A percentile compares a stretch with the other conserved stretches of the same genome.
phyloP scores from a whole-genome alignment of 1,140 invertebrate species.

The Limonius californicus region DNA sequence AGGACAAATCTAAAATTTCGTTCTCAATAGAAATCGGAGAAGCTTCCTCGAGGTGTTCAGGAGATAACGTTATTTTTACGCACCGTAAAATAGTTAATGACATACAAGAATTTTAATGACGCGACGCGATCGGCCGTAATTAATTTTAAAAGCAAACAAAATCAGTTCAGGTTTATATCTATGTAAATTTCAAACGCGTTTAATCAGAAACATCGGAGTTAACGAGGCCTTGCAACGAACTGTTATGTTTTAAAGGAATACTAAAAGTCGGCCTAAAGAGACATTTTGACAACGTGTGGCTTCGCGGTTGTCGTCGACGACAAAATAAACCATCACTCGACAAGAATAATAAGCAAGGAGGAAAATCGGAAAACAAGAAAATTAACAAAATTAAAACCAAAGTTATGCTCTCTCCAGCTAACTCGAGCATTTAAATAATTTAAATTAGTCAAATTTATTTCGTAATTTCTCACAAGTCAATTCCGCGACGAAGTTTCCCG shows the following conservation, averaged over 20 bases:
- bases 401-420: background rate
- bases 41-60: too few species aligned
- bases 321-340: too few species aligned
- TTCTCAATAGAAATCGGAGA: background rate
- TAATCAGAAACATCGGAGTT: background rate
- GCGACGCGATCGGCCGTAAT: constrained; percentile 4
- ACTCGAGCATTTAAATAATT: constrained; percentile 10
- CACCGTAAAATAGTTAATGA: background rate
- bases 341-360: background rate
- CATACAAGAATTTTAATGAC: constrained; percentile 7
- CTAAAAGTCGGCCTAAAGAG: too few species aligned
- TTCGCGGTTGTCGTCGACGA: too few species aligned
- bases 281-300: too few species aligned
- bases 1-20: background rate
- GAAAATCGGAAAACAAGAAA: constrained; percentile 3
- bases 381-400: constrained; percentile 1
- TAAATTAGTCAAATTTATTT: constrained; percentile 13
- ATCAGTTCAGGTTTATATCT: background rate
- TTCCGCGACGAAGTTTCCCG: constrained; percentile 3
- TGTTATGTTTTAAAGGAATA: too few species aligned
- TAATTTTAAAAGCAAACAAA: constrained; percentile 4
- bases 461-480: constrained; percentile 2
- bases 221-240: background rate
- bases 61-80: too few species aligned
- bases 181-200: background rate